Percentiles rank a stretch among this genome's conserved stretches.
Conservation (phyloP, 2,888 invertebrate genomes). For the Ophion costatus region DNA sequence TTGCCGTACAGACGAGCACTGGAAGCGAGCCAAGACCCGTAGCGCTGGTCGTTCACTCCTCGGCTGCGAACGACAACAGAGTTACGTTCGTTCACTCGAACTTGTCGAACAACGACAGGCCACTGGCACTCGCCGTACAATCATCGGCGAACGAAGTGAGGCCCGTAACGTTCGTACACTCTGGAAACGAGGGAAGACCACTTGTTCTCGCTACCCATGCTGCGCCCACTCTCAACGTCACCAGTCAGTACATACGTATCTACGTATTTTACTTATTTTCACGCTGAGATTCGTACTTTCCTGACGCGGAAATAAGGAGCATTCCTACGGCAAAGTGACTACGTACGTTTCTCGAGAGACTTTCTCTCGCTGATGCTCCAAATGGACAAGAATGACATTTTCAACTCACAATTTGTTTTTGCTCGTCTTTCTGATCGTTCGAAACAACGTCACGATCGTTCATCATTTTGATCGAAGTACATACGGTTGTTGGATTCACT, state of each 20-base stretch:
- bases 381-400: background rate
- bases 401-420: background rate
- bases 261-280: background rate
- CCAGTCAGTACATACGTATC: slow-evolving; percentile 74
- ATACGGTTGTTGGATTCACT: too few species aligned
- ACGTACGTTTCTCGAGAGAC: background rate
- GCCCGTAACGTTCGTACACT: slow-evolving; percentile 81
- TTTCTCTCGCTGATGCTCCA: background rate
- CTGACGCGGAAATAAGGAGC: background rate
- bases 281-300: background rate
- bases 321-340: too few species aligned
- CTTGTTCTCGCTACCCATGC: slow-evolving; percentile 80
- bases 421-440: background rate
- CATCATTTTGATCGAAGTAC: background rate
- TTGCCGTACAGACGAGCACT: slow-evolving; percentile 80
- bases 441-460: background rate
- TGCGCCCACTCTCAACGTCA: slow-evolving; percentile 80
- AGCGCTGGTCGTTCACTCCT: slow-evolving; percentile 81
- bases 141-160: slow-evolving; percentile 80
- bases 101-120: slow-evolving; percentile 81
- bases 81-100: slow-evolving; percentile 82
- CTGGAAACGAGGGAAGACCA: slow-evolving; percentile 80
- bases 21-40: slow-evolving; percentile 81
- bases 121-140: slow-evolving; percentile 82
- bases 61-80: slow-evolving; percentile 81